Base-by-base conservation (phyloP, 2,113 vertebrate genomes). In the Varanus salvator region DNA sequence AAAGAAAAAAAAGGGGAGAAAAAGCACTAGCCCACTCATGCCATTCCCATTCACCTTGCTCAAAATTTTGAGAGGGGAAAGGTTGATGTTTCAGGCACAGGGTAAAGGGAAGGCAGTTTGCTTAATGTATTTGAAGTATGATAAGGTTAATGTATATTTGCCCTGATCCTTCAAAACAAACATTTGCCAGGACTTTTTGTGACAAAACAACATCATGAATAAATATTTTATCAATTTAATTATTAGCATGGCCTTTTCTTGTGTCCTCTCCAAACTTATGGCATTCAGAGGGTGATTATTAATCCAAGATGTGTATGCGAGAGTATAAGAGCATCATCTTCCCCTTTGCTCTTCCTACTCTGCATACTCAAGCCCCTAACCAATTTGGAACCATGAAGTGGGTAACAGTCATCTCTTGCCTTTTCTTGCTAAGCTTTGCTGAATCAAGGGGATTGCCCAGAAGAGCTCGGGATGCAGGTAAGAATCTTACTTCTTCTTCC, bases 311-410 rank as follows among this genome's bases (percentile, higher is more conserved):
- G 54, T 12, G 25, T 64, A 17, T 3, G 1, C 21, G 14, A 78
- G 27, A 52, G 31, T 89, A 89, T 84, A 89, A 84, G 84, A 78
- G 72, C 12, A 76, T 44, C 12, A 23, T 29, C 19, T 68, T 14
- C 27, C 5, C 64, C 17, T 71, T 68, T 57, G 88, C 50, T 85
- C 74, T 31, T 85, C n/a, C 88, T 80, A 38, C 83, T 60, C 75
- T 78, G 48, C 75, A 84, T 74, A 38, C 8, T 69, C 82, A 66
- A 69, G 82, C 82, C 83, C 82, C 83, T 31, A 69, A 60, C 84
- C 44, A 89, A 89, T 85, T 90, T 29, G 88, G 48, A 85, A 85
- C 17, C 83, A 90, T 90, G 88, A 85, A 90, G 88, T 85, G 88
- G 88, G 44, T 85, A 71, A 85, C 66, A 80, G 44, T 85, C 74